phyloP scores from a whole-genome alignment of 1,140 invertebrate genomes.

The Microvelia longipes region DNA sequence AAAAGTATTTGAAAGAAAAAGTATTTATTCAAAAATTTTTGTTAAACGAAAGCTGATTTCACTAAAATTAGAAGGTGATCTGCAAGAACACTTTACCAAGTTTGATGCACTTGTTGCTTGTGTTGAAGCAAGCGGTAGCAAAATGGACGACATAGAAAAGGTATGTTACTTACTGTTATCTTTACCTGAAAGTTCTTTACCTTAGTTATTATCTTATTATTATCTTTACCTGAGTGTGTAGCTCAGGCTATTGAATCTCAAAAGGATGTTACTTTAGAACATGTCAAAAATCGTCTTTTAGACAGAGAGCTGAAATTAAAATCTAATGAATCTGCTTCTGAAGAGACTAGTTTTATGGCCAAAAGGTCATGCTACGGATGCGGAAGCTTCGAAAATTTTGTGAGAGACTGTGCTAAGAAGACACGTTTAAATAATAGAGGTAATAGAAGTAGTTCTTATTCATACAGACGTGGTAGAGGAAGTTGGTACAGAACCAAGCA shows the following conservation, averaged over 20 bases:
- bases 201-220: neutral
- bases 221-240: neutral
- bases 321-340: neutral
- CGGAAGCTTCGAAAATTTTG: neutral
- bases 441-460: neutral
- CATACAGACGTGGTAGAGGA: neutral
- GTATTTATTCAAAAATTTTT: neutral
- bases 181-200: neutral
- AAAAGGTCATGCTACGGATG: neutral
- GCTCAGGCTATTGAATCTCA: neutral
- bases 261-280: neutral
- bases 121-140: neutral
- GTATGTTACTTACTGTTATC: neutral
- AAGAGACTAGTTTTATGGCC: neutral
- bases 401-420: neutral
- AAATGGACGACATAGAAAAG: neutral
- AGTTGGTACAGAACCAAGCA: neutral
- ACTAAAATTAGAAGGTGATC: neutral
- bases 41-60: neutral
- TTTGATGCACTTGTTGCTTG: neutral
- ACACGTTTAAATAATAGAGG: neutral
- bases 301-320: neutral
- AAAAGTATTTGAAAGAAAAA: neutral
- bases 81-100: neutral
- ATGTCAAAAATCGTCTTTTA: neutral